Percentiles rank a stretch among this genome's conserved stretches.
Evolutionary conservation across 2,797 vertebrate genomes (phyloP).

Genomic region (Mareca strepera): DNA sequence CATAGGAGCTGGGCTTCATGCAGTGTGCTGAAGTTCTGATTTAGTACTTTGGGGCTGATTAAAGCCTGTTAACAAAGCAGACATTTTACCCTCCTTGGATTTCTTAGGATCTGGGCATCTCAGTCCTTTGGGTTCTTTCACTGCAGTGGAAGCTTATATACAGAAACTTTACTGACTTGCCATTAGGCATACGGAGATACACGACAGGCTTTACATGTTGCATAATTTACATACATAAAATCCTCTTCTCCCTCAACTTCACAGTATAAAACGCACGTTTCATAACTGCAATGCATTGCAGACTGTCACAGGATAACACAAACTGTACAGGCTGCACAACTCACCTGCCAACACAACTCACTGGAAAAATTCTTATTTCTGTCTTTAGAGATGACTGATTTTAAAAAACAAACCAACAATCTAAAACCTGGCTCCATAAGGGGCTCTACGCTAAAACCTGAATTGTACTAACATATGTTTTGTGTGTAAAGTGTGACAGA

Average conservation of each 20-base stretch:
- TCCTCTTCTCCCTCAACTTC: not conserved
- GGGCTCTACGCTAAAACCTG: not conserved
- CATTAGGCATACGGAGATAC: not conserved
- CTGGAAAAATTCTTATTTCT: not conserved
- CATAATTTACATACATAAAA: not conserved
- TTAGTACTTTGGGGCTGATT: not conserved
- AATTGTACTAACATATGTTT: slow-evolving; percentile 64
- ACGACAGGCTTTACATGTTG: not conserved
- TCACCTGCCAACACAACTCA: not conserved
- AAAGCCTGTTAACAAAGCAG: not conserved
- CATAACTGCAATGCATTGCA: not conserved
- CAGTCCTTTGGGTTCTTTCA: not conserved
- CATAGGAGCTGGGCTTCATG: not conserved
- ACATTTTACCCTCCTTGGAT: not conserved
- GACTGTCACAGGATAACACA: not conserved
- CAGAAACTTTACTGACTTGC: not conserved
- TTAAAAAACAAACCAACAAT: slow-evolving; percentile 2
- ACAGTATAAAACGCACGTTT: not conserved
- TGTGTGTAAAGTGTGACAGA: slow-evolving; percentile 26
- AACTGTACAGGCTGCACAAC: not conserved
- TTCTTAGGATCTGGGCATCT: not conserved
- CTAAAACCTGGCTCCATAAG: not conserved
- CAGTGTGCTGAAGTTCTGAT: not conserved
- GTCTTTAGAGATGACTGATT: not conserved
- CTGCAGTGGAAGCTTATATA: not conserved